Evolutionary conservation across 2,888 invertebrate genomes (phyloP), one percentile per base, ranked within the genome.

Genomic region (Sarcophaga caerulescens): DNA sequence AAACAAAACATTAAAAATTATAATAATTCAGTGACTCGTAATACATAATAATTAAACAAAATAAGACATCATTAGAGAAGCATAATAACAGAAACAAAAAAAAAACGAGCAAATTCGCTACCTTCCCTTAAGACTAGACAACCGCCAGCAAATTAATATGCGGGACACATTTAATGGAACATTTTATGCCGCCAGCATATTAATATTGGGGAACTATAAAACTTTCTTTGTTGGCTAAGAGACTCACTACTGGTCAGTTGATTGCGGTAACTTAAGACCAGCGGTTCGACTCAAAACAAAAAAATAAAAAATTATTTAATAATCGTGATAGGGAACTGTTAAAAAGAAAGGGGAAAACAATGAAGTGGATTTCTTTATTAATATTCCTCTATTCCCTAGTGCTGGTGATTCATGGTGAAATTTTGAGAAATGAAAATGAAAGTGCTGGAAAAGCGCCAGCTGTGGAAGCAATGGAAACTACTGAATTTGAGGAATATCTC

Each of bases 151-250:
- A 73, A 81, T 85, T 81, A 83, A 75, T 78, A 86, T 86, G 65
- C 86, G 17, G n/a, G 25, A n/a, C 84, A 81, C 84, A 84, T 68
- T 74, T 84, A 59, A 17, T 86, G 84, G 86, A 78, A 78, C 84
- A 78, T 59, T 78, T 35, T 60, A 23, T 35, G 14, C 66, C 59
- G 66, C 62, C 59, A 60, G 86, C 84, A 86, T 86, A 84, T 68
- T 57, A 59, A 65, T 57, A 17, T 71, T 60, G 66, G 52, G 73
- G 21, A 78, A 78, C 12, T 79, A 8, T 10, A 35, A 21, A 86
- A 84, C 86, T 86, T 86, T 86, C 86, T 86, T 86, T 65, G 81
- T 17, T 60, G 70, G 69, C 23, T 59, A 75, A 70, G 35, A 35
- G 10, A 57, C 19, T 25, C 1, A 19, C 8, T 45, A 17, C 25